Evolutionary conservation across 2,113 vertebrate species (phyloP).

Genomic region (Uria aalge): DNA sequence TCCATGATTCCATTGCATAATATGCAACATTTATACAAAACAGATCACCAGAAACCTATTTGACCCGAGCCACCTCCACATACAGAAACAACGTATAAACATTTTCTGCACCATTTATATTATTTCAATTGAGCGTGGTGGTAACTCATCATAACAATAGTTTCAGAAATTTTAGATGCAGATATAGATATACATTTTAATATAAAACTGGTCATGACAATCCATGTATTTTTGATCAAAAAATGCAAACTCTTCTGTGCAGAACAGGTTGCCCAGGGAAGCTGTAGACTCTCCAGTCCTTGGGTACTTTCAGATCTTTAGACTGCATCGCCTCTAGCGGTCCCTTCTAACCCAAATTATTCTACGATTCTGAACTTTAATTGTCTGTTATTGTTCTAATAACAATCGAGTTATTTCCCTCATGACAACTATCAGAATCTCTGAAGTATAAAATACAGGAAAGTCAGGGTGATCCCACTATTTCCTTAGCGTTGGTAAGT

Average conservation of each 20-base stretch:
- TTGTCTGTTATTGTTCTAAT: neutral
- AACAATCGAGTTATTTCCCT: neutral
- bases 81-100: conserved; percentile 35
- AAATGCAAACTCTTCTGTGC: neutral
- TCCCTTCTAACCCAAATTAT: neutral
- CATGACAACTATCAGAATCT: neutral
- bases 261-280: neutral
- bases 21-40: conserved; percentile 17
- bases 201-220: neutral
- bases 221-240: neutral
- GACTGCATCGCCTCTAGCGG: neutral
- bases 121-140: neutral
- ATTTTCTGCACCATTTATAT: conserved; percentile 23
- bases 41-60: conserved; percentile 15
- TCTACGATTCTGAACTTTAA: neutral
- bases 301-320: neutral
- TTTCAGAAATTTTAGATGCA: neutral
- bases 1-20: neutral
- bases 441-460: neutral
- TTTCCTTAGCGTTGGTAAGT: neutral
- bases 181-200: neutral
- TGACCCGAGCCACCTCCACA: conserved; percentile 12
- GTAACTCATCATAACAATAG: neutral
- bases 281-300: neutral
- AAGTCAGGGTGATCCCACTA: neutral